phyloP scores from a whole-genome alignment of 2,888 invertebrate genomes.

The Caenorhabditis sp. region DNA sequence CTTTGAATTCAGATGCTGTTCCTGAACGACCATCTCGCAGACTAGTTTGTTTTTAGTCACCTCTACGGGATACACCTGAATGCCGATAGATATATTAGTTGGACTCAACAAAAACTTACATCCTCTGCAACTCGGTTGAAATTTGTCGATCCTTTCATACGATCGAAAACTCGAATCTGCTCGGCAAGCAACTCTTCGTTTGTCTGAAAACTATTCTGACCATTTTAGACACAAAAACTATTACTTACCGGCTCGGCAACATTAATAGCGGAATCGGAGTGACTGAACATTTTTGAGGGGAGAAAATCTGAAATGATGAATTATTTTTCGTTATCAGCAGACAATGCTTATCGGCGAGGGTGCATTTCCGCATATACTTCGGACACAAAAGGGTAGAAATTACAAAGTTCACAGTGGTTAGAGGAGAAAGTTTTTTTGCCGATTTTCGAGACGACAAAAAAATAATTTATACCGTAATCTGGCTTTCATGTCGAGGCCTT shows the following conservation, averaged over 20 bases:
- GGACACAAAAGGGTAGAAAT: constrained; percentile 28
- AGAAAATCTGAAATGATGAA: constrained; percentile 37
- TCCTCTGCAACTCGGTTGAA: constrained; percentile 80
- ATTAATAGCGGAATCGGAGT: constrained; percentile 12
- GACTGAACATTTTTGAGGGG: constrained; percentile 38
- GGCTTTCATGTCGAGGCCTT: no score
- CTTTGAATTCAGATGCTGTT: constrained; percentile 80
- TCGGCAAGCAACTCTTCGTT: constrained; percentile 46
- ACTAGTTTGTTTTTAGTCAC: constrained; percentile 73
- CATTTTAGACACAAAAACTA: not conserved
- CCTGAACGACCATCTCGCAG: constrained; percentile 76
- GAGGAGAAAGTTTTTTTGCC: no score
- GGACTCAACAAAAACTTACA: constrained; percentile 57
- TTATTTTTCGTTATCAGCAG: constrained; percentile 20
- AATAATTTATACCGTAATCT: no score
- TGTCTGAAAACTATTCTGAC: constrained; percentile 22
- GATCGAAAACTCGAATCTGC: constrained; percentile 47
- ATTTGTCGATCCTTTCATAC: constrained; percentile 65
- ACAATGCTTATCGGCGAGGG: constrained; percentile 28
- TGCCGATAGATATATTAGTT: not conserved
- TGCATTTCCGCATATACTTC: constrained; percentile 35
- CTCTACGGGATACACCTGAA: constrained; percentile 71
- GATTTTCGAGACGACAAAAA: no score
- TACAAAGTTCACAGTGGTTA: constrained; percentile 29
- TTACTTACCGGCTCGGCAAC: constrained; percentile 31